These are phyloP conservation scores for Gasteruption jaculator DNA, from an alignment of 2,888 invertebrate genomes.

Conservation along the genomic window DNA sequence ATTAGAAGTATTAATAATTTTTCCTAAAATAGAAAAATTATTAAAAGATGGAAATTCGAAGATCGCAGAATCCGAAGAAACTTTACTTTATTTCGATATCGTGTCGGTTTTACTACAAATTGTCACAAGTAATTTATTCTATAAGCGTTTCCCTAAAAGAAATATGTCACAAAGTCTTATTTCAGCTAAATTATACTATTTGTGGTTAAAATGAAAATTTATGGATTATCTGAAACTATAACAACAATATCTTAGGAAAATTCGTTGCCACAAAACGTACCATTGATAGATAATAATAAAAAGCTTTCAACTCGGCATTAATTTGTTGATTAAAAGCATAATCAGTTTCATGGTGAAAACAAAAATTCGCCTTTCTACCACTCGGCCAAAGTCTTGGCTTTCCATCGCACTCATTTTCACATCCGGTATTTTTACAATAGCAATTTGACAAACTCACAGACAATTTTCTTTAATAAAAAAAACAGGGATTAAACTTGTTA, in stretches of 20 bases:
- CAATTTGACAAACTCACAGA: not conserved
- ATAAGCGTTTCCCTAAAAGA: too few relatives aligned
- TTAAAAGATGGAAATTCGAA: constrained; percentile 4
- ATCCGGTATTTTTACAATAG: not conserved
- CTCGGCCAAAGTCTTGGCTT: constrained; percentile 33
- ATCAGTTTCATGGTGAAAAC: constrained; percentile 53
- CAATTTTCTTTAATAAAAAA: too few relatives aligned
- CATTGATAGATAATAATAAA: constrained; percentile 62
- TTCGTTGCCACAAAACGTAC: constrained; percentile 43
- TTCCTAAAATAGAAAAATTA: constrained; percentile 1
- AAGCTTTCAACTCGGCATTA: constrained; percentile 58
- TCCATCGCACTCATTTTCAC: constrained; percentile 12
- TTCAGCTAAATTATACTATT: too few relatives aligned
- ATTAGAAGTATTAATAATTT: too few relatives aligned
- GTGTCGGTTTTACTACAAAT: too few relatives aligned
- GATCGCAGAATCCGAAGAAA: not conserved
- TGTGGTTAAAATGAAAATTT: too few relatives aligned
- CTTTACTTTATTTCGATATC: too few relatives aligned
- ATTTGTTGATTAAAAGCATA: constrained; percentile 57
- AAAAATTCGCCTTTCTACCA: constrained; percentile 28
- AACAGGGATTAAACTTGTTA: too few relatives aligned
- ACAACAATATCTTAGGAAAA: not conserved
- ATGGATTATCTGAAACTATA: not conserved
- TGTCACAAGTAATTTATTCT: too few relatives aligned
- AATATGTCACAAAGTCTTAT: too few relatives aligned